Conservation (phyloP, 2,113 vertebrate species). For the Danionella cerebrum region DNA sequence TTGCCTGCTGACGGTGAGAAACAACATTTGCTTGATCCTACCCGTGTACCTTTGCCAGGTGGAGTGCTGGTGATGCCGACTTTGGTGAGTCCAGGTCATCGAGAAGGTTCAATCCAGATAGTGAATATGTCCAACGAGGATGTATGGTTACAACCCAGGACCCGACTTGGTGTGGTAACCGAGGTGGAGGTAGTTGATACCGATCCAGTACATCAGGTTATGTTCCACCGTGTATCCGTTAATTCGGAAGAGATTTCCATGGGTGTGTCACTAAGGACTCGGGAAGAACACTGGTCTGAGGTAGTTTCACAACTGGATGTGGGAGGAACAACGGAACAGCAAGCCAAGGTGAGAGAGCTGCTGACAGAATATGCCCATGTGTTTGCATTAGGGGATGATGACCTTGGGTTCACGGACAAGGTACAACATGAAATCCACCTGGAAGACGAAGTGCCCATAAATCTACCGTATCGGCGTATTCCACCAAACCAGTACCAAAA, state of each 20-base stretch:
- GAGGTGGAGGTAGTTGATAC: not conserved
- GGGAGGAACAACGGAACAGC: not conserved
- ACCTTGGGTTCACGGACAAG: no score
- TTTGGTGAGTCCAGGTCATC: not conserved
- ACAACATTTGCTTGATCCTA: not conserved
- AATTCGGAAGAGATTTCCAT: not conserved
- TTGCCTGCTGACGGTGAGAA: not conserved
- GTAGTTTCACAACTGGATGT: not conserved
- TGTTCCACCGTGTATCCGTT: not conserved
- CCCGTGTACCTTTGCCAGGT: not conserved
- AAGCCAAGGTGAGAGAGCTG: not conserved
- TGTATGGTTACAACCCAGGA: not conserved
- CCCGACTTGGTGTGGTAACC: not conserved
- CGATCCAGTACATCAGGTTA: not conserved
- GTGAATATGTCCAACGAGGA: not conserved
- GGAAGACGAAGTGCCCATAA: not conserved
- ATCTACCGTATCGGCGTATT: not conserved
- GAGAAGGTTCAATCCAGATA: not conserved
- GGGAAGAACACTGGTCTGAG: not conserved
- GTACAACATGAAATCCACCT: not conserved
- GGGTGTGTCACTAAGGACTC: not conserved
- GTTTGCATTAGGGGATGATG: no score
- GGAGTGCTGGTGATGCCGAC: not conserved
- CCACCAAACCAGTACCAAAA: not conserved
- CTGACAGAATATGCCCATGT: not conserved